phyloP scores from a whole-genome alignment of 2,888 invertebrate species.

The Chymomyza procnemis region DNA sequence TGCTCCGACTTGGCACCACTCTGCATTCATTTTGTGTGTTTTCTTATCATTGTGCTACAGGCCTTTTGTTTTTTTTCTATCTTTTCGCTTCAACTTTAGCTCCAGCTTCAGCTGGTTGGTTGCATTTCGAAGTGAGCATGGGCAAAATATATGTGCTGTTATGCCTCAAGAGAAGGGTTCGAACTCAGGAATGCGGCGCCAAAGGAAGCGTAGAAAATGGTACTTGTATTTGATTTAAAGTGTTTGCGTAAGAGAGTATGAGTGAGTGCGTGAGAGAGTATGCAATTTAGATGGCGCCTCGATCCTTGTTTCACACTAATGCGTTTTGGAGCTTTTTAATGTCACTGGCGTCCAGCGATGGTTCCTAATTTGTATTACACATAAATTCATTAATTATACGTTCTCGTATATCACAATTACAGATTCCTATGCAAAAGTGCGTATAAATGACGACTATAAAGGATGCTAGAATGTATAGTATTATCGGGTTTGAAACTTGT shows the following conservation, averaged over 20 bases:
- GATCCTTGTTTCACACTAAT: conserved; percentile 74
- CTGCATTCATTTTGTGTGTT: conserved; percentile 47
- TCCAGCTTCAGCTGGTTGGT: background rate
- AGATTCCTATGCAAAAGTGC: background rate
- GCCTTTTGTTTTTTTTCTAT: conserved; percentile 61
- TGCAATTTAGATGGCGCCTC: conserved; percentile 77
- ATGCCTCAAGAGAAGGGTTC: conserved; percentile 39
- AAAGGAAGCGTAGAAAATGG: conserved; percentile 67
- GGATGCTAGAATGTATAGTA: too few species aligned
- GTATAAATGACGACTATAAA: too few species aligned
- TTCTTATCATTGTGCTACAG: conserved; percentile 60
- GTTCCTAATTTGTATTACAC: background rate
- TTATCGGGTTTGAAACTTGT: too few species aligned
- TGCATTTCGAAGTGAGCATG: conserved; percentile 55
- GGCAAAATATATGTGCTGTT: conserved; percentile 43
- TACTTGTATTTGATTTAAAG: conserved; percentile 58
- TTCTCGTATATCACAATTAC: too few species aligned
- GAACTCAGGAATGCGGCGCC: conserved; percentile 65
- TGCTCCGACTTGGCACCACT: background rate
- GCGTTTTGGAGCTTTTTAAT: conserved; percentile 71
- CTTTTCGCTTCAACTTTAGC: too few species aligned
- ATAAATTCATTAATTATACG: too few species aligned
- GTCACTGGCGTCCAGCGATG: conserved; percentile 47
- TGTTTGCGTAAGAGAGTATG: conserved; percentile 4
- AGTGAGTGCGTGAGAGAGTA: conserved; percentile 25